These are phyloP conservation scores for Tineola bisselliella DNA, from an alignment of 2,888 invertebrate genomes.

Conservation along the genomic window DNA sequence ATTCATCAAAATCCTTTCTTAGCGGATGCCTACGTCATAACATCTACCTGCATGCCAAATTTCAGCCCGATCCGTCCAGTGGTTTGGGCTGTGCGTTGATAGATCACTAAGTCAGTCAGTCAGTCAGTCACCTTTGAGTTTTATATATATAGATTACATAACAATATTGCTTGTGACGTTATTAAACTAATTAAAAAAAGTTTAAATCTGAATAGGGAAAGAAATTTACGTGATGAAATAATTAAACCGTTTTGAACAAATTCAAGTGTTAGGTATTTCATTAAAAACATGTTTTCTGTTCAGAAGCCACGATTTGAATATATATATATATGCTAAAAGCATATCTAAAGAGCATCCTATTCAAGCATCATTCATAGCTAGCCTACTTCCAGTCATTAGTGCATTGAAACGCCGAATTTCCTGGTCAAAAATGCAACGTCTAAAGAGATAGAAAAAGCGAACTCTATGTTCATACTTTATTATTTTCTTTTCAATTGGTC, in stretches of 20 bases:
- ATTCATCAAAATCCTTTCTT: no score
- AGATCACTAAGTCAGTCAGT: no score
- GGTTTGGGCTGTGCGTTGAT: no score
- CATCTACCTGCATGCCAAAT: no score
- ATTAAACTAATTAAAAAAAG: no score
- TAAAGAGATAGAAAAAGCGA: slow-evolving; percentile 7
- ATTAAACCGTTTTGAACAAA: not conserved
- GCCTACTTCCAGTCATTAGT: slow-evolving; percentile 37
- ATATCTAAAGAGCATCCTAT: not conserved
- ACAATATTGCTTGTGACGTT: no score
- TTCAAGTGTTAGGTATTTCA: not conserved
- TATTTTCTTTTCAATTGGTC: slow-evolving; percentile 13
- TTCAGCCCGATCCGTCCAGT: no score
- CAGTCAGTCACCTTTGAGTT: no score
- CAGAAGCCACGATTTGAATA: not conserved
- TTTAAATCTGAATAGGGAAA: no score
- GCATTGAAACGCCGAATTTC: slow-evolving; percentile 57
- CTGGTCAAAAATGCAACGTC: slow-evolving; percentile 6
- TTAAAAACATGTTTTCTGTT: not conserved
- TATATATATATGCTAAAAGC: not conserved
- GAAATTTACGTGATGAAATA: not conserved
- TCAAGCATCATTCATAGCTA: not conserved
- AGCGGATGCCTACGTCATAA: no score
- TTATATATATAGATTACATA: no score
- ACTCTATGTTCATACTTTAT: slow-evolving; percentile 1